Conservation (phyloP, 2,888 invertebrate genomes). For the Amblyjoppa proteus region DNA sequence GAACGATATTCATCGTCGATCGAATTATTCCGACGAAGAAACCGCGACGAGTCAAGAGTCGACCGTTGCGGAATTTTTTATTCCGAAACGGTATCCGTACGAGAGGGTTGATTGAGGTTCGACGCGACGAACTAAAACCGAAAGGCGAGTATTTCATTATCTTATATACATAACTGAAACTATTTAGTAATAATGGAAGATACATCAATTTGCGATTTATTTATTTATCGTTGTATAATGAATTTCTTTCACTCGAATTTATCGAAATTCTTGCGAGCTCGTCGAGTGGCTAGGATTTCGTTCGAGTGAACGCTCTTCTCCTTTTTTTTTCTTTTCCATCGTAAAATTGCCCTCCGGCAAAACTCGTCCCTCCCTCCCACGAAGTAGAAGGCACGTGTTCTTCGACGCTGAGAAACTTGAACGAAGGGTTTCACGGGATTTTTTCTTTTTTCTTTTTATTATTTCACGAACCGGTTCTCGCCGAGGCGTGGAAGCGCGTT, state of each 20-base stretch:
- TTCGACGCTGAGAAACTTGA: conserved; percentile 59
- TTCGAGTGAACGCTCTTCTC: neutral
- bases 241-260: neutral
- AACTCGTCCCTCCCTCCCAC: conserved; percentile 17
- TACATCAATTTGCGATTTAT: neutral
- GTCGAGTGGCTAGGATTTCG: conserved; percentile 44
- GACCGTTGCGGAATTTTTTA: neutral
- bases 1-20: conserved; percentile 11
- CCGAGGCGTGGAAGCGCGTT: conserved; percentile 42
- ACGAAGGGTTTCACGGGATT: conserved; percentile 52
- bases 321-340: conserved; percentile 6
- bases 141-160: conserved; percentile 78
- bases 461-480: conserved; percentile 69
- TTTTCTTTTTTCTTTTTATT: conserved; percentile 7
- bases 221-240: neutral
- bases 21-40: conserved; percentile 15
- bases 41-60: conserved; percentile 17
- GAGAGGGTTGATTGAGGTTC: neutral
- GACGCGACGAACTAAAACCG: conserved; percentile 28
- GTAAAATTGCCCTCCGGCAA: conserved; percentile 21
- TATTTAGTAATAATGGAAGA: conserved; percentile 7
- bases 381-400: conserved; percentile 36
- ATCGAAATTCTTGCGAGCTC: conserved; percentile 36
- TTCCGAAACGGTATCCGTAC: conserved; percentile 7
- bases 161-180: conserved; percentile 39